Evolutionary conservation across 2,797 vertebrate genomes (phyloP).

Genomic region (Syndactyla subalaris): DNA sequence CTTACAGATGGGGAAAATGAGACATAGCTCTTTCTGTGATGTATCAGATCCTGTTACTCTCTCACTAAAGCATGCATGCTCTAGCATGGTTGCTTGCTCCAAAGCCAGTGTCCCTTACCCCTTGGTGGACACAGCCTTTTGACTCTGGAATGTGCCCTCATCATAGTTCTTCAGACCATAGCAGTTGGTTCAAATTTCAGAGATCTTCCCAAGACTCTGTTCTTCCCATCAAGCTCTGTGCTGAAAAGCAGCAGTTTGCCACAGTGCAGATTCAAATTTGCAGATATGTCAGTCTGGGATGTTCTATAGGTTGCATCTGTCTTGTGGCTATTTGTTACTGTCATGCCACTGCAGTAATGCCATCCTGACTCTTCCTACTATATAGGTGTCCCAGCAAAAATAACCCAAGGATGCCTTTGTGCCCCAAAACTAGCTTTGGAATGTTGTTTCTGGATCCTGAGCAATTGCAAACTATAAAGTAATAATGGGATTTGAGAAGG

Average conservation of each 20-base stretch:
- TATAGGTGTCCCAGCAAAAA: background rate
- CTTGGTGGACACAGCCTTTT: background rate
- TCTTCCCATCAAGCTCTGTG: background rate
- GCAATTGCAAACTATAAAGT: background rate
- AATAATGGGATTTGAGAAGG: background rate
- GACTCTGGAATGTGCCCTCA: background rate
- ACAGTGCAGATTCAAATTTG: background rate
- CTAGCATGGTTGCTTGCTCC: background rate
- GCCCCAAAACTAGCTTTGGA: background rate
- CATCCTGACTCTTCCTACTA: background rate
- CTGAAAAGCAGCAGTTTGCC: background rate
- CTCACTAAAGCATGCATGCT: background rate
- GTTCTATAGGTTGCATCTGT: background rate
- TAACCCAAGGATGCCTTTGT: background rate
- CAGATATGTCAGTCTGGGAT: background rate
- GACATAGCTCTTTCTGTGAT: background rate
- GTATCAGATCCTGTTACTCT: background rate
- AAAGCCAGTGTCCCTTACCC: background rate
- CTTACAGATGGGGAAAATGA: background rate
- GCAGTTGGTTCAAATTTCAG: background rate
- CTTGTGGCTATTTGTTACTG: background rate
- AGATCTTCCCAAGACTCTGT: background rate
- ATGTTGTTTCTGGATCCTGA: background rate
- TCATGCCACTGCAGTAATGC: background rate
- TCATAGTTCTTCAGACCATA: background rate